Evolutionary conservation across 2,797 vertebrate species (phyloP).

Genomic region (Parauchenoglanis ngamensis): DNA sequence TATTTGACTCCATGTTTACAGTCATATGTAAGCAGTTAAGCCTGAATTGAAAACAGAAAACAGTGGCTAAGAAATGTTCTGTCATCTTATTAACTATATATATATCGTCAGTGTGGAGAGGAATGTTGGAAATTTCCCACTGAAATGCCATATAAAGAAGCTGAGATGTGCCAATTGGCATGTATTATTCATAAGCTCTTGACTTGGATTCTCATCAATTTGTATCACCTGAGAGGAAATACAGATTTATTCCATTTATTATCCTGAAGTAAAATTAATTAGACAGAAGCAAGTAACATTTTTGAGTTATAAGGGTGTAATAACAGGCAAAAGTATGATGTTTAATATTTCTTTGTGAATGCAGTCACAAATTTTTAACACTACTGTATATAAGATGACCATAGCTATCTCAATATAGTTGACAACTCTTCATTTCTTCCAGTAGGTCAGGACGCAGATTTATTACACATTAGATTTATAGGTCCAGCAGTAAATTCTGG

Average conservation of each 20-base stretch:
- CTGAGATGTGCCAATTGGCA: neutral
- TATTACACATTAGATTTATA: neutral
- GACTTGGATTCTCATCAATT: neutral
- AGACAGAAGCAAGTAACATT: neutral
- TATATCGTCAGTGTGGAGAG: neutral
- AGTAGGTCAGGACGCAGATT: neutral
- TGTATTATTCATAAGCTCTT: conserved; percentile 18
- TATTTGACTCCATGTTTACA: neutral
- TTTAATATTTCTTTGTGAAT: neutral
- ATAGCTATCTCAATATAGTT: neutral
- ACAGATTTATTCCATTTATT: neutral
- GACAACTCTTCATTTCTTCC: neutral
- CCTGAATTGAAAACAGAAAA: neutral
- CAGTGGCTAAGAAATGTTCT: neutral
- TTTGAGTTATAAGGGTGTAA: neutral
- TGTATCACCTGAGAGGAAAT: conserved; percentile 2
- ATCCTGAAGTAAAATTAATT: neutral
- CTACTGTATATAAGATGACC: neutral
- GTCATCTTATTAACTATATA: neutral
- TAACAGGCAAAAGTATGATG: neutral
- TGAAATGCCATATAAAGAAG: conserved; percentile 14
- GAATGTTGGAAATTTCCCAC: neutral
- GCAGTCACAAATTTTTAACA: neutral
- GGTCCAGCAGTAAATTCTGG: neutral
- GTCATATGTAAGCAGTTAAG: neutral